These are phyloP conservation scores for Eupithecia tripunctaria DNA, from an alignment of 2,888 invertebrate species.

Conservation along the genomic window DNA sequence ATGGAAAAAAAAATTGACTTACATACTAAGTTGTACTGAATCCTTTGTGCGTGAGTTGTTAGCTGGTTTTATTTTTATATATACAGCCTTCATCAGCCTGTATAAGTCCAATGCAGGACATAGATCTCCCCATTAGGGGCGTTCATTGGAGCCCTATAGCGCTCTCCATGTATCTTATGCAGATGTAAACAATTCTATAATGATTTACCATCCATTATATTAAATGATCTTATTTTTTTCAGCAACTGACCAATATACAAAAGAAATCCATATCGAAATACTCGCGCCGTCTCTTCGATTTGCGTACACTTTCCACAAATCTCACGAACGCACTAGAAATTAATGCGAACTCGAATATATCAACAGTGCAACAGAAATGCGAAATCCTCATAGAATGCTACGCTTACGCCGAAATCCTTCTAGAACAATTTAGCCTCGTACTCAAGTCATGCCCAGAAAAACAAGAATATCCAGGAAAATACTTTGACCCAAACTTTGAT, in stretches of 20 bases:
- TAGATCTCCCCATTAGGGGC: not conserved
- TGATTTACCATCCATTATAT: not conserved
- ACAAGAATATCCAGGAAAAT: constrained; percentile 44
- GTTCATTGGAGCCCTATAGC: not conserved
- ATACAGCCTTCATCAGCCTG: not conserved
- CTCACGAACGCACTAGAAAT: constrained; percentile 67
- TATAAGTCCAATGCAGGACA: not conserved
- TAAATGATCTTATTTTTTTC: constrained; percentile 46
- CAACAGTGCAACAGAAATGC: constrained; percentile 65
- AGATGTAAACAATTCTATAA: not conserved
- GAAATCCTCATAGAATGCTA: constrained; percentile 77
- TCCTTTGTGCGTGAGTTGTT: no score
- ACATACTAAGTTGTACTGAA: no score
- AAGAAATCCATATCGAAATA: constrained; percentile 86
- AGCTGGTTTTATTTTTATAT: not conserved
- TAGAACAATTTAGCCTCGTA: constrained; percentile 88
- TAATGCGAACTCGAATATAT: constrained; percentile 62
- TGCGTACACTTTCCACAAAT: constrained; percentile 79
- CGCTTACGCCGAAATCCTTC: constrained; percentile 78
- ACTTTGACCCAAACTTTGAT: constrained; percentile 71
- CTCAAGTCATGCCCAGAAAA: constrained; percentile 82
- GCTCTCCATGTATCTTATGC: not conserved
- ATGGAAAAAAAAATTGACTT: no score
- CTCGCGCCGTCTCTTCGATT: constrained; percentile 82
- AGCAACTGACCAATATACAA: constrained; percentile 87